Percentiles rank a stretch among this genome's conserved stretches.
phyloP scores from a whole-genome alignment of 2,113 vertebrate genomes.

The Theristicus caerulescens region DNA sequence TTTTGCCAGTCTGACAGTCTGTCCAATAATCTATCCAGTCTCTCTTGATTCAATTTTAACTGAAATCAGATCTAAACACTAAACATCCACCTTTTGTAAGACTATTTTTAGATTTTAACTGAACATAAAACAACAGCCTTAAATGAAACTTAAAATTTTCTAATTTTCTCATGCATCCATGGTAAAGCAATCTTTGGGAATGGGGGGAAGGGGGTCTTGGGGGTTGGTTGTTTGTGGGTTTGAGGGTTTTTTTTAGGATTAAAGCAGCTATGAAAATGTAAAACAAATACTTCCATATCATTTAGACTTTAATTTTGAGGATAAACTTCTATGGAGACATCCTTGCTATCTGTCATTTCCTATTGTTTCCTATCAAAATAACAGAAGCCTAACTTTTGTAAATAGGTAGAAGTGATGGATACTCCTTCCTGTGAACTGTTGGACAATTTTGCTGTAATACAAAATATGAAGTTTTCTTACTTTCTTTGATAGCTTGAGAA shows the following conservation, averaged over 20 bases:
- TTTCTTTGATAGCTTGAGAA: not conserved
- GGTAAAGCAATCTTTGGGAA: not conserved
- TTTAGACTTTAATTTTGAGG: not conserved
- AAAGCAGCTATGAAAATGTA: not conserved
- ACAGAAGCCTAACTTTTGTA: not conserved
- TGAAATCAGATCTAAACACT: not conserved
- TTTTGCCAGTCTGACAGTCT: not conserved
- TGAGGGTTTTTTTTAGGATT: not conserved
- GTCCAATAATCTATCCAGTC: not conserved
- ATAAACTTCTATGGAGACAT: not conserved
- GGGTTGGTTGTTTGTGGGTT: not conserved
- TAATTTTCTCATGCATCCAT: not conserved
- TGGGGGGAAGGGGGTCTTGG: fast-evolving
- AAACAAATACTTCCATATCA: not conserved
- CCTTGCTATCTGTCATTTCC: not conserved
- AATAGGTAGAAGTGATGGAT: not conserved
- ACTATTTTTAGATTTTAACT: not conserved
- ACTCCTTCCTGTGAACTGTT: not conserved
- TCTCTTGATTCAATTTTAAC: not conserved
- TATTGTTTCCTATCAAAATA: not conserved
- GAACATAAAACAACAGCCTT: not conserved
- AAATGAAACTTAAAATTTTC: not conserved
- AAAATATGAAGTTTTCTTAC: not conserved
- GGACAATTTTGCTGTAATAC: not conserved
- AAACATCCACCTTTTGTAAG: not conserved